Percentiles rank a stretch among this genome's conserved stretches.
These are phyloP conservation scores for Drosophila kuntzei DNA, from an alignment of 2,888 invertebrate species.

Conservation along the genomic window DNA sequence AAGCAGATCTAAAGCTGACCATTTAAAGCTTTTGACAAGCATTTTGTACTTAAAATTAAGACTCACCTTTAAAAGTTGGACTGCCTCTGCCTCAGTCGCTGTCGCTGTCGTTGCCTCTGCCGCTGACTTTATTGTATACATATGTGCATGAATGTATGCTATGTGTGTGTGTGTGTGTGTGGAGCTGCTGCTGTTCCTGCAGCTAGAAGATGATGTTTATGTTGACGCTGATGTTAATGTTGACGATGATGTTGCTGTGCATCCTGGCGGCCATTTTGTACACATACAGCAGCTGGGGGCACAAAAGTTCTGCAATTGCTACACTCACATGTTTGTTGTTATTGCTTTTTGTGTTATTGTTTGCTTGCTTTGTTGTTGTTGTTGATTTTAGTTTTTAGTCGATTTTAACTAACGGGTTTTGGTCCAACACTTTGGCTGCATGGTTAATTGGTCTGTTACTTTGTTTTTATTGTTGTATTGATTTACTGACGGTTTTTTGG, in stretches of 20 bases:
- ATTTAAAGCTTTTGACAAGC: conserved; percentile 23
- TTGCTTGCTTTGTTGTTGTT: conserved; percentile 34
- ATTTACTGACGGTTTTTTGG: conserved; percentile 48
- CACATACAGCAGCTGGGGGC: conserved; percentile 53
- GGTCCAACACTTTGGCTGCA: conserved; percentile 61
- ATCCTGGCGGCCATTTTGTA: conserved; percentile 77
- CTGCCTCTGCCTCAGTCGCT: conserved; percentile 24
- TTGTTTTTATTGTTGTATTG: conserved; percentile 55
- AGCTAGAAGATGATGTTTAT: conserved; percentile 46
- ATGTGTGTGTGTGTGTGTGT: conserved; percentile 30
- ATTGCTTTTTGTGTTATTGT: conserved; percentile 16
- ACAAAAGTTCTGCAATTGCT: conserved; percentile 39
- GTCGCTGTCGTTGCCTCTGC: conserved; percentile 17
- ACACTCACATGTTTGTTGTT: conserved; percentile 58
- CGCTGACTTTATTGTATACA: conserved; percentile 1
- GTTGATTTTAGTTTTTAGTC: conserved; percentile 23
- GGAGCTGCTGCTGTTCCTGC: conserved; percentile 40
- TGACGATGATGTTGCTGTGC: conserved; percentile 51
- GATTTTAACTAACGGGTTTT: conserved; percentile 42
- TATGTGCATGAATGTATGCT: conserved; percentile 30
- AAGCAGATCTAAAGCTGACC: conserved; percentile 25
- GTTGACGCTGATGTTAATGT: conserved; percentile 42
- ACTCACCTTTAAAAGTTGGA: conserved; percentile 69
- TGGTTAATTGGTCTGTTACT: conserved; percentile 32
- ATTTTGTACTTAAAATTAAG: conserved; percentile 35